These are phyloP conservation scores for Sturnus vulgaris DNA, from an alignment of 2,113 vertebrate genomes.

Conservation along the genomic window DNA sequence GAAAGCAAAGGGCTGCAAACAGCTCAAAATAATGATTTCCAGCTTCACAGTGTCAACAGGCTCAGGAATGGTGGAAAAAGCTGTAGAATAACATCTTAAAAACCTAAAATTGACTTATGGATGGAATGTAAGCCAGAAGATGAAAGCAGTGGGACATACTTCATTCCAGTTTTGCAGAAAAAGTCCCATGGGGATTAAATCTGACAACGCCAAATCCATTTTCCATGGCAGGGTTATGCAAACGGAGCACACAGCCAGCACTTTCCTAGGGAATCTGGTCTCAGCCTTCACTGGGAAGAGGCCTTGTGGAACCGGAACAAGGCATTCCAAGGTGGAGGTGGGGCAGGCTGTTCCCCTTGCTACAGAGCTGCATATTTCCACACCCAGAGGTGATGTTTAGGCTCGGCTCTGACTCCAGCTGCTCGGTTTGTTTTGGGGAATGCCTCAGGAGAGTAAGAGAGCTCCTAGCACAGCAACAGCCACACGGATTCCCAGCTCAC, in stretches of 20 bases:
- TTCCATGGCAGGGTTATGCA: neutral
- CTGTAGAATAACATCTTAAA: neutral
- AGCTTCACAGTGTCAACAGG: neutral
- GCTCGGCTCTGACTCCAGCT: fast-evolving
- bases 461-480: neutral
- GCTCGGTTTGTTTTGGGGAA: neutral
- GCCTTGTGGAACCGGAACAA: neutral
- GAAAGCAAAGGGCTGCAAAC: neutral
- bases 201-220: neutral
- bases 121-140: neutral
- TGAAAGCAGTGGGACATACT: neutral
- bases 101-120: neutral
- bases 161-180: neutral
- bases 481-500: fast-evolving
- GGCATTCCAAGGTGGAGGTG: neutral
- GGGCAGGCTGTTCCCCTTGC: neutral
- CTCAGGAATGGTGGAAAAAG: neutral
- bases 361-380: neutral
- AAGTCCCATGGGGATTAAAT: neutral
- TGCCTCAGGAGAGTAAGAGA: neutral
- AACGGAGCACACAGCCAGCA: neutral
- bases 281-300: neutral
- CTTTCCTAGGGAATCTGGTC: neutral
- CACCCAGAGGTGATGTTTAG: neutral
- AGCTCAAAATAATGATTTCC: neutral